Conservation (phyloP, 2,113 vertebrate genomes). For the Probosciger aterrimus region DNA sequence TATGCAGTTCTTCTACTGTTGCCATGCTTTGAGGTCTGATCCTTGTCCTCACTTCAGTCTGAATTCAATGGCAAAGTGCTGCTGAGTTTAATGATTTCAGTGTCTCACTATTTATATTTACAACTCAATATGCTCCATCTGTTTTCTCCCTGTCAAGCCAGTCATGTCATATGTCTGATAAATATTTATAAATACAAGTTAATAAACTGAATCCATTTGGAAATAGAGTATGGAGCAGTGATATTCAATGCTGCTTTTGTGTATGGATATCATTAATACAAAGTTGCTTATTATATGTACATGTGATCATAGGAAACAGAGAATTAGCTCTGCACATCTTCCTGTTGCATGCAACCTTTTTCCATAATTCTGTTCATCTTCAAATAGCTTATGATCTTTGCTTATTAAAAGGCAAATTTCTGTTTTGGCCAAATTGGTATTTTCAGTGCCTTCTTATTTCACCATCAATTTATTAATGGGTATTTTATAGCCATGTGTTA, state of each 20-base stretch:
- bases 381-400: background rate
- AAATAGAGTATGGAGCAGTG: background rate
- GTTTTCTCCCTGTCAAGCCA: constrained; percentile 20
- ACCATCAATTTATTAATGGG: background rate
- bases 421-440: background rate
- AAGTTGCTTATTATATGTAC: background rate
- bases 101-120: background rate
- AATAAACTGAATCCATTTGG: constrained; percentile 3
- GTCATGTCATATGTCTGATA: background rate
- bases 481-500: background rate
- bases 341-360: background rate
- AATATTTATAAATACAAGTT: constrained; percentile 28
- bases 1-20: background rate
- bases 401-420: background rate
- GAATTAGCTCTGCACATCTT: background rate
- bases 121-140: background rate
- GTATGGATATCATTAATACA: background rate
- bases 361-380: background rate
- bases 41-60: background rate
- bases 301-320: background rate
- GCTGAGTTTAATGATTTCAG: background rate
- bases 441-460: background rate
- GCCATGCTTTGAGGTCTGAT: background rate
- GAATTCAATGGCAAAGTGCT: background rate
- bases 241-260: background rate